Base-by-base conservation (phyloP, 2,888 invertebrate species). In the Drosophila melanosoma region DNA sequence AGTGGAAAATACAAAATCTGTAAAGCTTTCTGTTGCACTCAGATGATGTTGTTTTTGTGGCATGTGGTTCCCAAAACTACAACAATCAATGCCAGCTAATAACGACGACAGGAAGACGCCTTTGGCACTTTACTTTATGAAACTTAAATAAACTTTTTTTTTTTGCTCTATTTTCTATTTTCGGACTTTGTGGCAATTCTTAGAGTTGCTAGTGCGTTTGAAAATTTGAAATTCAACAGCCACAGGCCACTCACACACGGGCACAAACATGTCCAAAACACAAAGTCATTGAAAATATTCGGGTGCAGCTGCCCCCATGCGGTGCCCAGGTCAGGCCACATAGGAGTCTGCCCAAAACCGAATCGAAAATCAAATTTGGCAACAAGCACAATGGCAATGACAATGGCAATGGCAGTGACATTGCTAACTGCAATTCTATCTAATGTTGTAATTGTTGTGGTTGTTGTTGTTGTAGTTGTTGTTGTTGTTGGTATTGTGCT, bases 311-410 rank as follows among this genome's bases (percentile, higher is more conserved):
- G 66, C 49, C 61, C 61, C 70, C 61, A 64, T 68, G 65, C 40
- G 62, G 57, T 48, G 51, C 20, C 35, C 57, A 69, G 53, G 54
- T 64, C 54, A 38, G 17, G 35, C 36, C 38, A 57, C 65, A 67
- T 52, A 80, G 74, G 70, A 67, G 69, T 67, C 51, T 48, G 38
- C 65, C 62, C n/a, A n/a, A 67, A 81, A 86, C 65, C 45, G 77
- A 74, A 87, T 84, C 65, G 85, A 80, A 87, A 80, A 82, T 87
- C 85, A 87, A 87, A 82, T 87, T 85, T 89, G 77, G 77, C 70
- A 79, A 76, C 65, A 60, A 71, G 59, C 20, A 69, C 82, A 69
- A 70, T 76, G 76, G 71, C 87, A 72, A 38, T 76, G 76, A 69
- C 87, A 72, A 38, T 82, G 79, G 70, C 74, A 69, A 45, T 82